Evolutionary conservation across 92 coral and sea anemone species (phyloP), one percentile per base, ranked within the genome.

Genomic region (Heliopora coerulea): DNA sequence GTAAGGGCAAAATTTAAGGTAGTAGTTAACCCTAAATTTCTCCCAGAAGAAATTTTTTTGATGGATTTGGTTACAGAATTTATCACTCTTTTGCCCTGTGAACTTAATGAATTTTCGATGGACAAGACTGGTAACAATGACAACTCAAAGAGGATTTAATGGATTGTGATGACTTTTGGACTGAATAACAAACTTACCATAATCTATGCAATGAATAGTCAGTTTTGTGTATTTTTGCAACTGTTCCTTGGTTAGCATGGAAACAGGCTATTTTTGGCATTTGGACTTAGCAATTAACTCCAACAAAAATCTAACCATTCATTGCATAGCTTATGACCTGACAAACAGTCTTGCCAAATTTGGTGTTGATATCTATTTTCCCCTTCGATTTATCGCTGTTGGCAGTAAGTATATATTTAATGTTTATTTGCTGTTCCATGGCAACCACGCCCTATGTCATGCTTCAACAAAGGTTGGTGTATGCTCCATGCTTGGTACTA

Each of bases 291-390:
- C 62, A 56, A 24, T 56, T 56, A n/a, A 56, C 62, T 56, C 62
- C 2, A 56, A 56, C 62, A 56, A 56, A 56, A 56, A 21, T 56
- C 62, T 30, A 56, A 56, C 62, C 62, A 56, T 56, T 56, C 27
- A 24, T 56, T 56, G 62, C 62, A 56, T 30, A 56, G 62, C 62
- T 56, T 56, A 21, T 56, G 62, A 56, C 62, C 62, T 19, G 23
- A 56, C 62, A 25, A 56, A 56, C 62, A 56, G 62, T 56, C 62
- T 56, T 24, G 23, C 62, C 62, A 56, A 56, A 28, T 56, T 56
- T 56, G 62, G 62, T 56, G 62, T 56, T 56, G 25, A 56, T 56
- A 56, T 56, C 24, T 56, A 56, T 56, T 56, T 56, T 23, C 30
- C 62, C 62, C 62, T 56, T n/a, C 25, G 27, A 56, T 24, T n/a